phyloP scores from a whole-genome alignment of 2,888 invertebrate genomes.

The Troglohyphantes excavatus region DNA sequence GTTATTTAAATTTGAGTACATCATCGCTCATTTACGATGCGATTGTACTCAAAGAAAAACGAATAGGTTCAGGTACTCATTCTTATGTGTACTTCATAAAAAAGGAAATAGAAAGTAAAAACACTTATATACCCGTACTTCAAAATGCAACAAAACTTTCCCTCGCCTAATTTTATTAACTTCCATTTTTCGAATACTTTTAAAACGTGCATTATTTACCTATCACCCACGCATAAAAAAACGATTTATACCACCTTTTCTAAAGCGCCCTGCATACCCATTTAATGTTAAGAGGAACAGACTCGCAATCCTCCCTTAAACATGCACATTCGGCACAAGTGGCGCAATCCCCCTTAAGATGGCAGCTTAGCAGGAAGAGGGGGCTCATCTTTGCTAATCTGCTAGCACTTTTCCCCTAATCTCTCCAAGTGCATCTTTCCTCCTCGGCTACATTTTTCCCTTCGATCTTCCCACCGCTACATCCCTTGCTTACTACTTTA shows the following conservation, averaged over 20 bases:
- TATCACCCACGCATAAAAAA: too few relatives aligned
- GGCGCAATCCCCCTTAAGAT: background rate
- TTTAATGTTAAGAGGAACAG: background rate
- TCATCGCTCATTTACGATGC: too few relatives aligned
- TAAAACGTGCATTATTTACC: too few relatives aligned
- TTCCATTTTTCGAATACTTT: too few relatives aligned
- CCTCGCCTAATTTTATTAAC: too few relatives aligned
- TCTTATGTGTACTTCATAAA: too few relatives aligned
- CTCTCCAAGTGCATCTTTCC: conserved; percentile 16
- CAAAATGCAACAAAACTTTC: too few relatives aligned
- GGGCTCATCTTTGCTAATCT: conserved; percentile 29
- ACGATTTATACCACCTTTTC: background rate
- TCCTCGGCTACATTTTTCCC: conserved; percentile 43
- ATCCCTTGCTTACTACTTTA: background rate
- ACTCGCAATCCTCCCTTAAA: background rate
- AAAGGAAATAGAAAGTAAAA: too few relatives aligned
- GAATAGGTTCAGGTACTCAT: too few relatives aligned
- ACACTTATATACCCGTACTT: too few relatives aligned
- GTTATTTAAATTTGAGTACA: too few relatives aligned
- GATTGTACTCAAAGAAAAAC: too few relatives aligned
- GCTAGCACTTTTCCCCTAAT: conserved; percentile 37
- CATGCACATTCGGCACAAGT: background rate
- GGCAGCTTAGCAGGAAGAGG: background rate
- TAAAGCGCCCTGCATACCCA: background rate
- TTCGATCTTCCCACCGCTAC: conserved; percentile 40